Evolutionary conservation across 2,797 vertebrate species (phyloP), one percentile per base, ranked within the genome.

Genomic region (Choloepus didactylus): DNA sequence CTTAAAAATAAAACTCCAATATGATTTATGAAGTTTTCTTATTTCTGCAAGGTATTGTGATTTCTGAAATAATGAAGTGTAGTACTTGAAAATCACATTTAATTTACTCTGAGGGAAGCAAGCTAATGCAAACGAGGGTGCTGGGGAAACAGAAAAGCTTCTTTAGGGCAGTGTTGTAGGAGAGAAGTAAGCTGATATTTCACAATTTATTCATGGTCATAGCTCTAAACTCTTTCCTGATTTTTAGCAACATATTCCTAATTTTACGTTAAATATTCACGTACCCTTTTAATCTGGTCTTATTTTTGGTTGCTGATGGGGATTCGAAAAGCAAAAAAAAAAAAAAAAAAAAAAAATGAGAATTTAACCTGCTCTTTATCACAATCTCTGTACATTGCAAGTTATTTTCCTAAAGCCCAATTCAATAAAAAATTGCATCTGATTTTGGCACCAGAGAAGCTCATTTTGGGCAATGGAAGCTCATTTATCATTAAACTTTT

Each of bases 61-160:
- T 97, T 98, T 98, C 98, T 97, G 97, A 98, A 98, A 98, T 98
- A 98, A 98, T 98, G 98, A 98, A 98, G 97, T 98, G 96, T 98
- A 98, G 98, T 98, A 97, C 98, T 98, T 98, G 98, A 98, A 98
- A 98, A 98, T 98, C 98, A 98, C 98, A 98, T 98, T 98, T 98
- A 98, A 98, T 98, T 98, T 98, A 98, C 98, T 98, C 94, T 54
- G 97, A 98, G 97, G 98, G 98, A 98, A 98, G 98, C 97, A 98
- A 98, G 98, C 97, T 96, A 98, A 98, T 97, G 96, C 98, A 83
- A 97, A 96, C 88, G 67, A 97, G 98, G 98, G 98, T 98, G 98
- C 98, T 98, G 98, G 98, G 98, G 98, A 98, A 98, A 98, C 98
- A 97, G 98, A 96, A 98, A 98, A 98, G 97, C 98, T 98, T 97